Evolutionary conservation across 2,888 invertebrate genomes (phyloP).

Genomic region (Stegophylla sp.): DNA sequence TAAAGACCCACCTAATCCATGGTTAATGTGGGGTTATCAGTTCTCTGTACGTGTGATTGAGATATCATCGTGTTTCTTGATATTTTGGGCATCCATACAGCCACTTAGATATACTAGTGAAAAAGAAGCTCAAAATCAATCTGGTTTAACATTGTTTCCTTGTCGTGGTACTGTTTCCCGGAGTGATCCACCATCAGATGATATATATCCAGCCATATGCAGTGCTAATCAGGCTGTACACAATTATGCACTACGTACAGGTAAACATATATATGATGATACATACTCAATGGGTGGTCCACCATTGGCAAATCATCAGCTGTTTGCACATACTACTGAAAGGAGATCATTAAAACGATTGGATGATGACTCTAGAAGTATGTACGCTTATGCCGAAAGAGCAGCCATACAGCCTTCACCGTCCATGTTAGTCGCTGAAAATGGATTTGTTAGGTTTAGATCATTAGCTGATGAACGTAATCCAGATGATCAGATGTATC

Average conservation of each 20-base stretch:
- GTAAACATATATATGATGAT: constrained; percentile 79
- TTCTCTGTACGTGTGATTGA: constrained; percentile 84
- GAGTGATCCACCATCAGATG: constrained; percentile 72
- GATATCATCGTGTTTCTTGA: constrained; percentile 82
- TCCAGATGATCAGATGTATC: constrained; percentile 61
- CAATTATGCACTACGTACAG: constrained; percentile 80
- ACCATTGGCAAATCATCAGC: constrained; percentile 56
- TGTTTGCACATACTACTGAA: constrained; percentile 62
- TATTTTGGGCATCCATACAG: constrained; percentile 84
- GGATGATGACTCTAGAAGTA: constrained; percentile 60
- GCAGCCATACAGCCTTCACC: constrained; percentile 62
- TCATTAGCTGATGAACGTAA: constrained; percentile 69
- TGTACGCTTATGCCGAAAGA: constrained; percentile 51
- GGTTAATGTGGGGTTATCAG: constrained; percentile 93
- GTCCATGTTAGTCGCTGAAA: constrained; percentile 89
- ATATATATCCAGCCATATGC: constrained; percentile 84
- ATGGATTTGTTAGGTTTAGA: constrained; percentile 85
- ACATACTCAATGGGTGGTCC: constrained; percentile 67
- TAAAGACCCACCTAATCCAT: constrained; percentile 68
- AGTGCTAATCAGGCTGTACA: constrained; percentile 84
- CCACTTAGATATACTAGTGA: constrained; percentile 73
- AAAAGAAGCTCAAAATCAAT: constrained; percentile 67
- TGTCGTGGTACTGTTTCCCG: constrained; percentile 66
- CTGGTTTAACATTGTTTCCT: constrained; percentile 81
- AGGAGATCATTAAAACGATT: constrained; percentile 65